Percentiles rank a stretch among this genome's conserved stretches.
phyloP scores from a whole-genome alignment of 2,797 vertebrate genomes.

The Phrynocephalus forsythii region DNA sequence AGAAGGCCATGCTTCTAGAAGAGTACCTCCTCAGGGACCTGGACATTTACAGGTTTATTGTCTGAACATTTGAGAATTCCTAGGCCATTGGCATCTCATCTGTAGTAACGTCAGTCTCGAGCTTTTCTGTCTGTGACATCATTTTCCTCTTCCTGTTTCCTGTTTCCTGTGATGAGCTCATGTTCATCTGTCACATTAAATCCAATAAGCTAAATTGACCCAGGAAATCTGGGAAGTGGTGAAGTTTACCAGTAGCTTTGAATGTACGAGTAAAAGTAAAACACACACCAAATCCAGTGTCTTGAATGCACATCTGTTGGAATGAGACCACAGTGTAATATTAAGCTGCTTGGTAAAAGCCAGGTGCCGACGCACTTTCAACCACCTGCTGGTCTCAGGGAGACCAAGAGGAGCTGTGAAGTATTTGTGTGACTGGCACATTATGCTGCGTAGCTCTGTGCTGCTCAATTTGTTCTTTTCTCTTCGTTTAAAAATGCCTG shows the following conservation, averaged over 20 bases:
- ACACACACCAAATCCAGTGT: background rate
- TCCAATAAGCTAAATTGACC: constrained; percentile 43
- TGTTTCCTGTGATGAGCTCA: constrained; percentile 39
- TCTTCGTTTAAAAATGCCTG: background rate
- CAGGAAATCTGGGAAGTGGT: constrained; percentile 58
- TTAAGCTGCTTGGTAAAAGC: constrained; percentile 21
- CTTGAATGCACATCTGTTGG: constrained; percentile 12
- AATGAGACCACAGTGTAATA: background rate
- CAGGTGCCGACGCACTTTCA: background rate
- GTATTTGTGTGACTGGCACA: background rate
- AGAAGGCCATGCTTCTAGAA: background rate
- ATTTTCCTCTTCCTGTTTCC: background rate
- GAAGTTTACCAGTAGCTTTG: constrained; percentile 53
- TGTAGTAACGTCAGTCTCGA: background rate
- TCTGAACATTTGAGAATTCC: background rate
- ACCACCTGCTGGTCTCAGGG: background rate
- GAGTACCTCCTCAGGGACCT: background rate
- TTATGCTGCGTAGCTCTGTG: background rate
- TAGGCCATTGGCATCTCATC: background rate
- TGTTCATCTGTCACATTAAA: constrained; percentile 39
- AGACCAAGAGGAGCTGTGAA: background rate
- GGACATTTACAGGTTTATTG: background rate
- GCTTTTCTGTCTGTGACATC: background rate
- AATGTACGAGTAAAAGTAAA: background rate
- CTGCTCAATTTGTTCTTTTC: background rate